Percentiles rank a stretch among this genome's conserved stretches.
These are phyloP conservation scores for Fringilla coelebs DNA, from an alignment of 2,797 vertebrate genomes.

Conservation along the genomic window DNA sequence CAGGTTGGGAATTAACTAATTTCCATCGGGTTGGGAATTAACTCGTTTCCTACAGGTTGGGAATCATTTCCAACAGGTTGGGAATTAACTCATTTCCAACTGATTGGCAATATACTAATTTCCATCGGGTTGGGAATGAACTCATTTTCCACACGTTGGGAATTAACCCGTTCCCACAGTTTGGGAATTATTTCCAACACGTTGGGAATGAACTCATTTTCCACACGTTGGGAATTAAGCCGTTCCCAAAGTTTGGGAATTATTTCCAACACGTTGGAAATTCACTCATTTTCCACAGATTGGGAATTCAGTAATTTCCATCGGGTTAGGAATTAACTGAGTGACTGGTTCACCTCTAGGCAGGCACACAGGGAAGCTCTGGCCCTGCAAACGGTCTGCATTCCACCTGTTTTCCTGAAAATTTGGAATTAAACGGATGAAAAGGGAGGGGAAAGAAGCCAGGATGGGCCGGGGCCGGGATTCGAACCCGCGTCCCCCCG, in stretches of 20 bases:
- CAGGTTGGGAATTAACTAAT: neutral
- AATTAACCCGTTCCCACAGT: neutral
- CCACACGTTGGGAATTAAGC: neutral
- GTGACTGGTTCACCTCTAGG: neutral
- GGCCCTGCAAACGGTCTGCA: accelerated
- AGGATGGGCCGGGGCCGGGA: neutral
- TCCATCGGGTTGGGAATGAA: neutral
- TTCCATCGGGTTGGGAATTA: neutral
- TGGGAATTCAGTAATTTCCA: neutral
- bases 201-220: neutral
- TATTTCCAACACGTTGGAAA: neutral
- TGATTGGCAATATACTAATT: neutral
- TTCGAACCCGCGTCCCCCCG: accelerated
- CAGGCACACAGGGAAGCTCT: neutral
- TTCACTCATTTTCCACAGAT: accelerated
- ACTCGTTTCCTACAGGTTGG: neutral
- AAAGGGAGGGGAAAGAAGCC: accelerated
- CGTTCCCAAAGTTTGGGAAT: neutral
- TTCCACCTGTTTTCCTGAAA: neutral
- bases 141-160: neutral
- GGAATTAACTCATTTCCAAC: neutral
- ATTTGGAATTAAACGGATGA: accelerated
- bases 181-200: neutral
- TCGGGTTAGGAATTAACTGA: accelerated
- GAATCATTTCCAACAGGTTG: neutral